Evolutionary conservation across 2,888 invertebrate genomes (phyloP), one percentile per base, ranked within the genome.

Genomic region (Phyllotreta cruciferae): DNA sequence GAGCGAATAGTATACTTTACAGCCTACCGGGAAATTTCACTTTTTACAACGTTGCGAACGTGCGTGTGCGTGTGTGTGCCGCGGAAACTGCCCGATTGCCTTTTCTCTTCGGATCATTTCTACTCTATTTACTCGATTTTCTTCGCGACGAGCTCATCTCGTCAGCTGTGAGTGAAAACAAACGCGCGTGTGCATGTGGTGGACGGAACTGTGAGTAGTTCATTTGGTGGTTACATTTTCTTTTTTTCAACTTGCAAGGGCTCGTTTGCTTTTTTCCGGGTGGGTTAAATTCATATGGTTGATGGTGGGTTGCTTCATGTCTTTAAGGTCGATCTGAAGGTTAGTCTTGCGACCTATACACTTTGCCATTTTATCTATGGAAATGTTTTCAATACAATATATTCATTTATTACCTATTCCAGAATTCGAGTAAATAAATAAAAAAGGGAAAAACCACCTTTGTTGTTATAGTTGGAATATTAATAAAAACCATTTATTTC

Each of bases 81-180:
- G 56, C 62, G 76, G 52, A 52, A 54, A 41, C 13, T 60, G 36
- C 60, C 13, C 45, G 38, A 38, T 60, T 42, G 35, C 60, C 24
- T 24, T 54, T 37, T 41, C 39, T 56, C 45, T 47, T 44, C 36
- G 24, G 24, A 47, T 35, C 47, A 37, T n/a, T 42, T 56, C 14
- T 56, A 36, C 36, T 57, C 38, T 57, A 24, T 37, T 38, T 57
- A 36, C 14, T 24, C 47, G 38, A 9, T 36, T 52, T 52, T 52
- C 52, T 52, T 52, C 38, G 13, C 38, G 1, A 38, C 52, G 13
- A 52, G 47, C 41, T 39, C 57, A 64, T 53, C 41, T 39, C 57
- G 61, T 57, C 64, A 61, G 64, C 60, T 61, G 64, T 64, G 57
- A 47, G 64, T 64, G 62, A 49, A 61, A 45, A 42, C 38, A 49